phyloP scores from a whole-genome alignment of 2,888 invertebrate genomes.

The Ichneumon xanthorius region DNA sequence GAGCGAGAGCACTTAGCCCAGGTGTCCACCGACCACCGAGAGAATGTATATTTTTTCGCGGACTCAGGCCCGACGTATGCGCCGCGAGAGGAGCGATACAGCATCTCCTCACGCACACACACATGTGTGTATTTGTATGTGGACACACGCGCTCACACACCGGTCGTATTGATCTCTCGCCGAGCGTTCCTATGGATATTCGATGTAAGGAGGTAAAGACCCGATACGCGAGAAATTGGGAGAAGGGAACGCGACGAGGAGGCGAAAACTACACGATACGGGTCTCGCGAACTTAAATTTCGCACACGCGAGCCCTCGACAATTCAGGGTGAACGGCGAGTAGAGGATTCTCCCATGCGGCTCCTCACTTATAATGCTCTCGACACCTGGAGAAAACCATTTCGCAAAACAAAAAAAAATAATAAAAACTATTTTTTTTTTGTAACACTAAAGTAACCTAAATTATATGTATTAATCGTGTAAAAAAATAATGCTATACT shows the following conservation, averaged over 20 bases:
- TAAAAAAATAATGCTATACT: too few relatives aligned
- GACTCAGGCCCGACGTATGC: not conserved
- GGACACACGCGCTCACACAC: not conserved
- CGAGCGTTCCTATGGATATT: constrained; percentile 42
- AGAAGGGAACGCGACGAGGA: constrained; percentile 38
- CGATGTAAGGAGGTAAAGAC: constrained; percentile 53
- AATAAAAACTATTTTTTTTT: not conserved
- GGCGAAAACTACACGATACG: constrained; percentile 58
- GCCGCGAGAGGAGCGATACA: not conserved
- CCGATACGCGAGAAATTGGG: constrained; percentile 40
- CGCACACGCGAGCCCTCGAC: constrained; percentile 69
- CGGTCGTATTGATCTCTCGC: not conserved
- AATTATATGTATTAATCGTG: too few relatives aligned
- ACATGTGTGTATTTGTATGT: not conserved
- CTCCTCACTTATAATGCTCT: constrained; percentile 15
- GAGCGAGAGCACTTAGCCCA: constrained; percentile 74
- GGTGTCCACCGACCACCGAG: constrained; percentile 71
- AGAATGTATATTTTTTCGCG: constrained; percentile 57
- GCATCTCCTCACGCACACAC: constrained; percentile 16
- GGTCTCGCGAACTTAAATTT: constrained; percentile 60
- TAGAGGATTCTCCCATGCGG: constrained; percentile 3
- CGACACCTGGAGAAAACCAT: not conserved
- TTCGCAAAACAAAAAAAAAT: not conserved
- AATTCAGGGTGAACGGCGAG: not conserved
- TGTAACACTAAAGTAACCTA: not conserved